Conservation (phyloP, 2,888 invertebrate species). For the Mamestra brassicae region DNA sequence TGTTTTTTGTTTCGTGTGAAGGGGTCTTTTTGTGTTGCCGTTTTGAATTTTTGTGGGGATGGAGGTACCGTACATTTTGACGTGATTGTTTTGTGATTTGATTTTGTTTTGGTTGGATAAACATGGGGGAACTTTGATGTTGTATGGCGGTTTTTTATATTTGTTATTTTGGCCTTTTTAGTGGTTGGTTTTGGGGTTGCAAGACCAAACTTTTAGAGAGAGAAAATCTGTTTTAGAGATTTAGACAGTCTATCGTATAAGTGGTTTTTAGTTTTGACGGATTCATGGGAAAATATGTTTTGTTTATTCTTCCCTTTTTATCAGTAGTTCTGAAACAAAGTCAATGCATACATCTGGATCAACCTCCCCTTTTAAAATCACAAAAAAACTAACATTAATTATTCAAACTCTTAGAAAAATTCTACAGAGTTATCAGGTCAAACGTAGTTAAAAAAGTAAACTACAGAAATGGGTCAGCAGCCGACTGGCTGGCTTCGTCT, state of each 20-base stretch:
- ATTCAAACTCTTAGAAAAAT: constrained; percentile 2
- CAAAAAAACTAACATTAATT: not conserved
- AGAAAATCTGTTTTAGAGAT: too few species aligned
- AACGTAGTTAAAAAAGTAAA: constrained; percentile 36
- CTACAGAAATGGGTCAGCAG: constrained; percentile 51
- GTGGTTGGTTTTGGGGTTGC: not conserved
- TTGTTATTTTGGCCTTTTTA: too few species aligned
- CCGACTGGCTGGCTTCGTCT: constrained; percentile 11
- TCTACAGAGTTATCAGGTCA: constrained; percentile 32
- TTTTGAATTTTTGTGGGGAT: constrained; percentile 8
- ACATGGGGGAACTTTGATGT: not conserved
- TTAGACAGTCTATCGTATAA: too few species aligned
- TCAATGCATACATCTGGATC: too few species aligned
- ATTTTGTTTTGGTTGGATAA: not conserved
- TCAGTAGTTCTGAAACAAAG: too few species aligned
- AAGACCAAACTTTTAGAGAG: not conserved
- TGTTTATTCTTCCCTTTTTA: too few species aligned
- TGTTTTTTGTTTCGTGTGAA: constrained; percentile 36
- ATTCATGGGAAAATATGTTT: too few species aligned
- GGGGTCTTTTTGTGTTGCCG: constrained; percentile 34
- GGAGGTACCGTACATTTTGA: constrained; percentile 1
- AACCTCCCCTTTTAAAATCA: too few species aligned
- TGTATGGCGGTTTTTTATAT: not conserved
- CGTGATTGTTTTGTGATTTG: not conserved
- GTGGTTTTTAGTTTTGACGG: too few species aligned